Base-by-base conservation (phyloP, 2,888 invertebrate genomes). In the Leuctra nigra region DNA sequence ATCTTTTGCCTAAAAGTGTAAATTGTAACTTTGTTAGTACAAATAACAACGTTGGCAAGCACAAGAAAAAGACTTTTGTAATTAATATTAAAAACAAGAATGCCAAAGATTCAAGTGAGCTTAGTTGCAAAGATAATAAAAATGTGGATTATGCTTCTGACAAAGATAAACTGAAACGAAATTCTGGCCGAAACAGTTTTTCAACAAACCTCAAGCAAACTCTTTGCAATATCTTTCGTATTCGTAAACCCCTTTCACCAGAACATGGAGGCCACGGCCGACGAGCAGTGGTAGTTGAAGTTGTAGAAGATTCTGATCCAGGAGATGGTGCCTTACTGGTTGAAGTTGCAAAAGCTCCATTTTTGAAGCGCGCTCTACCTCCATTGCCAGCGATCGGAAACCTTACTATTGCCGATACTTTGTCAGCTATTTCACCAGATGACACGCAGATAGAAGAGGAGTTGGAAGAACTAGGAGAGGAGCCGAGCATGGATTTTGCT, bases 161-260 rank as follows among this genome's bases (percentile, higher is more conserved):
- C 24, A 69, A 71, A 35, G 71, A 72, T 56, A 79, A 79, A 62
- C 69, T 75, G 60, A 86, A 86, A 68, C 85, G 86, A 70, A 80
- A 84, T 13, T 79, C 78, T 6, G 76, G 77, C 55, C 74, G 57
- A 16, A 54, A 76, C 63, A 79, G 87, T 64, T 81, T 89, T 68
- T 86, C 88, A 3, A 70, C 84, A 57, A 86, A 84, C 71, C 77
- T 91, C 59, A 91, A 90, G 71, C 89, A 90, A 69, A 88, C 88
- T 48, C 80, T 91, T 67, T 91, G 90, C 71, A 90, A 87, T 73
- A 82, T 91, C 70, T 91, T 91, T 71, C 81, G 86, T 65, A 87
- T 88, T 67, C 76, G 78, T 57, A 75, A 78, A 62, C 71, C 77
- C 47, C 71, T 76, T 11, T 76, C 78, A 6, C 76, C 78, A 4